These are phyloP conservation scores for Drosophila mulleri DNA, from an alignment of 2,888 invertebrate species.

Conservation along the genomic window DNA sequence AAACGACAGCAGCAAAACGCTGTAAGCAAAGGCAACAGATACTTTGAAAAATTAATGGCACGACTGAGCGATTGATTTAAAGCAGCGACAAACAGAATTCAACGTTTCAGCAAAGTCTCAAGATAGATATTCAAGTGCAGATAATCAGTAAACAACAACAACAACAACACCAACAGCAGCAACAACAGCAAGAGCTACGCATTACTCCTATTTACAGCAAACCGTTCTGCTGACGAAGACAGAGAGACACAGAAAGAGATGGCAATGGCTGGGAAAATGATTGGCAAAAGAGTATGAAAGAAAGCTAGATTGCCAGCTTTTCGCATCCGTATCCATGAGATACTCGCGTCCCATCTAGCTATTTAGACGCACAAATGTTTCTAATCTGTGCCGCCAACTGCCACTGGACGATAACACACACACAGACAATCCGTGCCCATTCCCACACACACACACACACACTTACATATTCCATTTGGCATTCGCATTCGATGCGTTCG, in stretches of 20 bases:
- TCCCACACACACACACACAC: slow-evolving; percentile 44
- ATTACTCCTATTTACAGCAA: slow-evolving; percentile 18
- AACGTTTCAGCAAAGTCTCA: slow-evolving; percentile 26
- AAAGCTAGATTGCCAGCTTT: slow-evolving; percentile 42
- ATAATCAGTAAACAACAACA: slow-evolving; percentile 31
- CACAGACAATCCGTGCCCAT: slow-evolving; percentile 49
- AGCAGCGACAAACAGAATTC: slow-evolving; percentile 51
- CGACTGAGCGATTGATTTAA: slow-evolving; percentile 66
- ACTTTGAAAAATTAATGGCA: slow-evolving; percentile 61
- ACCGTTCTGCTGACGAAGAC: slow-evolving; percentile 17
- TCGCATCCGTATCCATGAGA: slow-evolving; percentile 72
- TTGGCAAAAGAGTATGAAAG: slow-evolving; percentile 51
- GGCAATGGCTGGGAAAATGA: slow-evolving; percentile 50
- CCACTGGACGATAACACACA: slow-evolving; percentile 56
- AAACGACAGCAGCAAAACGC: slow-evolving; percentile 24
- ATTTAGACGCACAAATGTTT: slow-evolving; percentile 76
- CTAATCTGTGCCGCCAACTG: slow-evolving; percentile 72
- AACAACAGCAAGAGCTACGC: slow-evolving; percentile 29
- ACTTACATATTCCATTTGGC: slow-evolving; percentile 26
- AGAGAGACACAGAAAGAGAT: not conserved
- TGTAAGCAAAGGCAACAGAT: slow-evolving; percentile 50
- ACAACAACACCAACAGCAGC: not conserved
- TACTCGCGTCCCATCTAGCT: slow-evolving; percentile 53
- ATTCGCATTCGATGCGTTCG: slow-evolving; percentile 56
- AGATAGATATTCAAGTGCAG: slow-evolving; percentile 57